phyloP scores from a whole-genome alignment of 2,888 invertebrate genomes.

The Dicyrtoma fusca region DNA sequence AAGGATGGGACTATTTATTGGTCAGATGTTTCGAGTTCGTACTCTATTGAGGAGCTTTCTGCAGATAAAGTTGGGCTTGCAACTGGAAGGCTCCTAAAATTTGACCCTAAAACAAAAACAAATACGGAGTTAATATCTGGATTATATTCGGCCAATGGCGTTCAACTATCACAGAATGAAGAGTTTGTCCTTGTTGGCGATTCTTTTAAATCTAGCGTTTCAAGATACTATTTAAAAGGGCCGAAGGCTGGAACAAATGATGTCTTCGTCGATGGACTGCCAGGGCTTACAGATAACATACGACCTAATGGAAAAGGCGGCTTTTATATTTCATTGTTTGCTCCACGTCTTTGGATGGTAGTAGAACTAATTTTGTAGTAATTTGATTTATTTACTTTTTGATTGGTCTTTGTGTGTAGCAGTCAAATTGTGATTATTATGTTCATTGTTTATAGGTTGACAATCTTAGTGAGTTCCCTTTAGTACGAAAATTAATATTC shows the following conservation, averaged over 20 bases:
- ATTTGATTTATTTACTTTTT: too few species aligned
- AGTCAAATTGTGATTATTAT: too few species aligned
- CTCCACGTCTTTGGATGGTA: conserved; percentile 59
- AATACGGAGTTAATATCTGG: conserved; percentile 76
- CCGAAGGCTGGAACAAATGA: conserved; percentile 69
- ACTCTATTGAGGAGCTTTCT: too few species aligned
- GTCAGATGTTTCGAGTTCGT: conserved; percentile 74
- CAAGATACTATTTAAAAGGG: conserved; percentile 79
- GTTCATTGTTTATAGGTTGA: background rate
- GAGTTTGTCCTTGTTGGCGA: conserved; percentile 81
- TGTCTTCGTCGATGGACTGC: conserved; percentile 69
- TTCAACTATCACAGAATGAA: conserved; percentile 65
- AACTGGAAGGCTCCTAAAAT: conserved; percentile 72
- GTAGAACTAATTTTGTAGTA: too few species aligned
- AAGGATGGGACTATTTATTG: conserved; percentile 84
- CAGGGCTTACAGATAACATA: conserved; percentile 74
- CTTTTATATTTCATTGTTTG: conserved; percentile 68
- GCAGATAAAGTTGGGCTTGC: background rate
- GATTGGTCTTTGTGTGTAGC: too few species aligned
- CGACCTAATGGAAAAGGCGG: conserved; percentile 68
- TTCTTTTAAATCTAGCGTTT: conserved; percentile 68
- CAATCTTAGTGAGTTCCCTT: background rate
- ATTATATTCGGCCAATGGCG: conserved; percentile 81
- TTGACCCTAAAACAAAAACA: conserved; percentile 75
- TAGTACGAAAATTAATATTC: background rate